Conservation (phyloP, 2,888 invertebrate genomes). For the Lysandra bellargus region DNA sequence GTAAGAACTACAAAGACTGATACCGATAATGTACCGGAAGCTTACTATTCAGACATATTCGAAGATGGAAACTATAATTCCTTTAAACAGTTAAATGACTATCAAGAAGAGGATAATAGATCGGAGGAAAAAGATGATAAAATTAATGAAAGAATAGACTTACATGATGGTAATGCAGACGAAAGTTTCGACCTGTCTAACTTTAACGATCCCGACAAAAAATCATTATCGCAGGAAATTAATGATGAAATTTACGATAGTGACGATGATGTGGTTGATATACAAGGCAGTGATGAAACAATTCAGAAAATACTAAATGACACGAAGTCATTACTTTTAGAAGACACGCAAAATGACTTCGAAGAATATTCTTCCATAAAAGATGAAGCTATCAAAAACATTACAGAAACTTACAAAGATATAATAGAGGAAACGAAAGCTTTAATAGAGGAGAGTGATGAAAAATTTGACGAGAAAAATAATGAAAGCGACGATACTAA, state of each 20-base stretch:
- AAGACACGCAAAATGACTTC: conserved; percentile 40
- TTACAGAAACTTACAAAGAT: conserved; percentile 20
- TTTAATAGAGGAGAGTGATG: conserved; percentile 47
- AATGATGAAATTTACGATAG: conserved; percentile 33
- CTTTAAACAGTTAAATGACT: conserved; percentile 46
- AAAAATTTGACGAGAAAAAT: conserved; percentile 38
- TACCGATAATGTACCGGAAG: background rate
- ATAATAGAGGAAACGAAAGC: conserved; percentile 40
- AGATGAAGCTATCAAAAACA: conserved; percentile 34
- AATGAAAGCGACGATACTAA: conserved; percentile 37
- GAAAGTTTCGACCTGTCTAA: conserved; percentile 18
- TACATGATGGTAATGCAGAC: conserved; percentile 23
- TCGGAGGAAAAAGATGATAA: conserved; percentile 44
- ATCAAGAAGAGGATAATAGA: conserved; percentile 64
- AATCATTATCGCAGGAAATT: conserved; percentile 25
- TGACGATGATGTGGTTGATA: conserved; percentile 32
- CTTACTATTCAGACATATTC: background rate
- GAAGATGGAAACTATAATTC: conserved; percentile 38
- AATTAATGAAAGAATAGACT: background rate
- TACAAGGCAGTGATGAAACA: conserved; percentile 18
- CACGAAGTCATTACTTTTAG: conserved; percentile 40
- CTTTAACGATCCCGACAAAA: background rate
- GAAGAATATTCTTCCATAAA: conserved; percentile 37
- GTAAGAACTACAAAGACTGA: background rate
- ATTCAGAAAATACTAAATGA: conserved; percentile 38